Evolutionary conservation across 2,113 vertebrate species (phyloP).

Genomic region (Corydoras maculifer): DNA sequence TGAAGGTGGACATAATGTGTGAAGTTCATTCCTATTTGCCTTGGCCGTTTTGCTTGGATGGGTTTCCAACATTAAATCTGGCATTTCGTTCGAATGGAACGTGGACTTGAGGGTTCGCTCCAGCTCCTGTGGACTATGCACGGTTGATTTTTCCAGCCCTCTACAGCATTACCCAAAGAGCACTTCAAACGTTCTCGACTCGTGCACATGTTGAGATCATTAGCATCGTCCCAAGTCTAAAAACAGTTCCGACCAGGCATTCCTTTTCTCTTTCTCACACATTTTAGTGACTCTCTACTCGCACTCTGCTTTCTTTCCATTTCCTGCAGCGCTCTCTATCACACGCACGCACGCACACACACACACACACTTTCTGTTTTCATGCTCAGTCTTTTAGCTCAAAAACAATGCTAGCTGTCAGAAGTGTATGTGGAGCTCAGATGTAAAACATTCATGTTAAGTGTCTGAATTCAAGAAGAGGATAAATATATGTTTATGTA

Average conservation of each 20-base stretch:
- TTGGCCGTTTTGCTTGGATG: conserved; percentile 23
- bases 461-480: background rate
- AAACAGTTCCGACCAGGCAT: conserved; percentile 65
- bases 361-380: background rate
- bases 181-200: conserved; percentile 60
- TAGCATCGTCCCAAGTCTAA: conserved; percentile 61
- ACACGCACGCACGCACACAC: background rate
- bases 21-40: conserved; percentile 14
- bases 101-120: background rate
- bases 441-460: background rate
- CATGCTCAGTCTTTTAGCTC: conserved; percentile 6
- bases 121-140: conserved; percentile 49
- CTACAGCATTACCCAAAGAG: conserved; percentile 61
- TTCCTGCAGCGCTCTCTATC: background rate
- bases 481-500: background rate
- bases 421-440: background rate
- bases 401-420: background rate
- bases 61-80: conserved; percentile 43
- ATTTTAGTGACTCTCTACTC: background rate
- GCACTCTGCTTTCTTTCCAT: background rate
- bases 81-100: conserved; percentile 49
- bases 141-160: conserved; percentile 56
- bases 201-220: conserved; percentile 70
- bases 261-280: conserved; percentile 46
- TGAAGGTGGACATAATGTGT: background rate